Percentiles rank a stretch among this genome's conserved stretches.
Evolutionary conservation across 2,888 invertebrate species (phyloP).

Genomic region (Yponomeuta sedellus): DNA sequence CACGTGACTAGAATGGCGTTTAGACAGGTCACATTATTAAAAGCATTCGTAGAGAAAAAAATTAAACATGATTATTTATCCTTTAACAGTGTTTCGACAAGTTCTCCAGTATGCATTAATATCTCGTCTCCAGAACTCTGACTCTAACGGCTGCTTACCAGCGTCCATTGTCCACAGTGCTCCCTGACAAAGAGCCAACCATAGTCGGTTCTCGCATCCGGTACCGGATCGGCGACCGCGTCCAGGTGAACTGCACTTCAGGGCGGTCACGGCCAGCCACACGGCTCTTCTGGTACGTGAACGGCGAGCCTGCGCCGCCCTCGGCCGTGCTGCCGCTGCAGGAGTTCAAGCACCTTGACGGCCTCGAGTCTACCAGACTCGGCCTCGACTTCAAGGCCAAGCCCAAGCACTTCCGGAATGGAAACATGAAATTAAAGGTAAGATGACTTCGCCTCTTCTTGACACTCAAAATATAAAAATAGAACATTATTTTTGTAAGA

Average conservation of each 20-base stretch:
- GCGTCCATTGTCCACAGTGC: slow-evolving; percentile 63
- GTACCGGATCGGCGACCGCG: slow-evolving; percentile 88
- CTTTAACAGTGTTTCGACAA: too few relatives aligned
- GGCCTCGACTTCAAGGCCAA: slow-evolving; percentile 89
- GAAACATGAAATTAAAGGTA: slow-evolving; percentile 90
- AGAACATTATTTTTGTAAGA: too few relatives aligned
- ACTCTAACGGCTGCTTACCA: too few relatives aligned
- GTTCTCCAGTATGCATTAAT: too few relatives aligned
- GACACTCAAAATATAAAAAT: too few relatives aligned
- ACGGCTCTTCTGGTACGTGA: slow-evolving; percentile 90
- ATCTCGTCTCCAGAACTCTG: too few relatives aligned
- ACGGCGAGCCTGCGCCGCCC: slow-evolving; percentile 84
- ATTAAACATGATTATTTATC: too few relatives aligned
- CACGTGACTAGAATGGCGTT: too few relatives aligned
- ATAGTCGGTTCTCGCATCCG: slow-evolving; percentile 87
- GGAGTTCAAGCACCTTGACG: slow-evolving; percentile 70
- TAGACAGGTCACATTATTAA: too few relatives aligned
- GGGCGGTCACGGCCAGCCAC: slow-evolving; percentile 89
- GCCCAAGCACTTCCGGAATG: slow-evolving; percentile 87
- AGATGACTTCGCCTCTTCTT: slow-evolving; percentile 15
- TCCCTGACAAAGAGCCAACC: slow-evolving; percentile 88
- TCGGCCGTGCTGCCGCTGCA: slow-evolving; percentile 67
- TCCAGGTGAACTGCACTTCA: slow-evolving; percentile 90
- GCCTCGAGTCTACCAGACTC: slow-evolving; percentile 86
- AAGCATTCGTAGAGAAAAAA: too few relatives aligned